Percentiles rank a stretch among this genome's conserved stretches.
These are phyloP conservation scores for Rousettus madagascariensis DNA, from an alignment of 2,797 vertebrate species.

Conservation along the genomic window DNA sequence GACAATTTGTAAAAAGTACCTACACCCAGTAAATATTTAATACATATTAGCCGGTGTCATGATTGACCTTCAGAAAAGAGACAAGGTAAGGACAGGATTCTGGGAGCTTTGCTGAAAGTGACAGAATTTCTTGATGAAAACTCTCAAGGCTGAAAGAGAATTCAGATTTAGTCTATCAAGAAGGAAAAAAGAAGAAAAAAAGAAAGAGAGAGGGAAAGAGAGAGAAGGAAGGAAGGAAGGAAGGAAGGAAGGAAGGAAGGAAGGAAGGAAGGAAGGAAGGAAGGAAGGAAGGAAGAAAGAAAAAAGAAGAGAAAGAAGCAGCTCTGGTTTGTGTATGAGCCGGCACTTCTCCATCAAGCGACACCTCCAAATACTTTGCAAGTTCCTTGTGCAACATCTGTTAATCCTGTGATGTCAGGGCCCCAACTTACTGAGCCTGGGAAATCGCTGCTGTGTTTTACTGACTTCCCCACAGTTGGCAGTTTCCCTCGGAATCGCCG, in stretches of 20 bases:
- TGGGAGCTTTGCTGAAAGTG: not conserved
- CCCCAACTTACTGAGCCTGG: conserved; percentile 71
- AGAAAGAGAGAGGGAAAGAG: not conserved
- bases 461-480: conserved; percentile 78
- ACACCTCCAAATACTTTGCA: not conserved
- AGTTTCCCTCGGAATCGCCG: conserved; percentile 79
- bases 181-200: not conserved
- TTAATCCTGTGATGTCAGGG: conserved; percentile 53
- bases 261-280: not conserved
- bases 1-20: not conserved
- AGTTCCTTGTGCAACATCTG: conserved; percentile 75
- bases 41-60: not conserved
- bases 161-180: conserved; percentile 4
- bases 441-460: conserved; percentile 76
- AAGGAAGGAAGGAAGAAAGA: fast-evolving
- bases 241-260: not conserved
- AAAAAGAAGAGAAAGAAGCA: not conserved
- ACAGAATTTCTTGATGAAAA: not conserved
- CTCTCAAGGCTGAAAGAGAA: not conserved
- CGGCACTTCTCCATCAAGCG: not conserved
- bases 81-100: not conserved
- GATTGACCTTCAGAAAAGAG: not conserved
- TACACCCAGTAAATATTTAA: not conserved
- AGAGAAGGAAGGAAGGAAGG: no score
- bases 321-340: conserved; percentile 56